Evolutionary conservation across 2,113 vertebrate species (phyloP).

Genomic region (Odontophorus gujanensis): DNA sequence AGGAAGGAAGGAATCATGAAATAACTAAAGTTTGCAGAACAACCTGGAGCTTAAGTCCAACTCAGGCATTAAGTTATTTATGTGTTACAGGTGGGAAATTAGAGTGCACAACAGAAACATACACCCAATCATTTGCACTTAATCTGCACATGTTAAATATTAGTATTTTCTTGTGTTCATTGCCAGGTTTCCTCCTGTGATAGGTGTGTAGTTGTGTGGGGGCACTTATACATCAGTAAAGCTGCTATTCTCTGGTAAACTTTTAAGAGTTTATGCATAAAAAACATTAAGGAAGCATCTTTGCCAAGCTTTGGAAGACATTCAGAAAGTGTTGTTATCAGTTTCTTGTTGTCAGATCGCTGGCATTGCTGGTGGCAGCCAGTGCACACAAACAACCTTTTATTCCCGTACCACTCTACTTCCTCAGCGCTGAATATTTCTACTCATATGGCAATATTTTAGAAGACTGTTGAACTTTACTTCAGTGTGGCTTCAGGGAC

Average conservation of each 20-base stretch:
- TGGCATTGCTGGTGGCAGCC: conserved; percentile 59
- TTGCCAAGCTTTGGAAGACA: conserved; percentile 72
- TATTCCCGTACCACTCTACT: conserved; percentile 64
- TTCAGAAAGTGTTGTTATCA: conserved; percentile 76
- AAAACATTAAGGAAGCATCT: conserved; percentile 52
- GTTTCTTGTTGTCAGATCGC: conserved; percentile 64
- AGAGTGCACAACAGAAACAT: conserved; percentile 18
- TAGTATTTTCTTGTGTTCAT: not conserved
- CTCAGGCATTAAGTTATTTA: not conserved
- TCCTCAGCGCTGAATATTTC: conserved; percentile 62
- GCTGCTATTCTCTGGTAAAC: conserved; percentile 45
- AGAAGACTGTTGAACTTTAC: conserved; percentile 74
- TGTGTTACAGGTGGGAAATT: conserved; percentile 12
- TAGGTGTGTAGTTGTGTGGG: not conserved
- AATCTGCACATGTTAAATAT: conserved; percentile 35
- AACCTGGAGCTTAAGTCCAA: not conserved
- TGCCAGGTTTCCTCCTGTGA: not conserved
- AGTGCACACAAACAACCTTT: conserved; percentile 73
- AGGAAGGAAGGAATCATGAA: not conserved
- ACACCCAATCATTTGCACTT: not conserved
- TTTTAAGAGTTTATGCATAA: conserved; percentile 61
- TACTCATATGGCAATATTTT: conserved; percentile 76
- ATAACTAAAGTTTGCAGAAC: not conserved
- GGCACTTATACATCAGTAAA: not conserved
- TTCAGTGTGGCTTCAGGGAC: conserved; percentile 67